These are phyloP conservation scores for Acropora yongei DNA, from an alignment of 64 coral and sea anemone genomes.

Conservation along the genomic window DNA sequence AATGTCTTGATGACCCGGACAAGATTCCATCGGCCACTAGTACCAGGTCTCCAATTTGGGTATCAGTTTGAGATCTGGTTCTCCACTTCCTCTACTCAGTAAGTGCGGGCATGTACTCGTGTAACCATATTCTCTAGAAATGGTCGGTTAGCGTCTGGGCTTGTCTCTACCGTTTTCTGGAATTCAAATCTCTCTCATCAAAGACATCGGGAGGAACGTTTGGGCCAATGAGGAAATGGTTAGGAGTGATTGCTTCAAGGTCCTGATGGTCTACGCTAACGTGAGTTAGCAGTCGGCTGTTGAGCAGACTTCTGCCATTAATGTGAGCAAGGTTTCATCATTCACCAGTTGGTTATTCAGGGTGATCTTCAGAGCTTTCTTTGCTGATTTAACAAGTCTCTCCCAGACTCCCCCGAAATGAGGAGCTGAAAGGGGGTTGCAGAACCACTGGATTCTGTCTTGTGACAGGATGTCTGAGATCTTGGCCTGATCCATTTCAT, in stretches of 20 bases:
- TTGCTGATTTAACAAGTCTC: constrained; percentile 38
- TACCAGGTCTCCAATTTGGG: constrained; percentile 23
- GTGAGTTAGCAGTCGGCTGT: constrained; percentile 57
- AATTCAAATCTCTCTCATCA: constrained; percentile 35
- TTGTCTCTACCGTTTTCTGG: constrained; percentile 58
- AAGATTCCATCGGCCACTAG: constrained; percentile 25
- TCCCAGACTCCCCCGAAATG: background rate
- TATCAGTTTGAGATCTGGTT: constrained; percentile 12
- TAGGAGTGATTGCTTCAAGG: constrained; percentile 61
- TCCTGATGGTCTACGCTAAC: constrained; percentile 51
- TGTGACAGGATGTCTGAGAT: constrained; percentile 14
- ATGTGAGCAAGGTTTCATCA: constrained; percentile 57
- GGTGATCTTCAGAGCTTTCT: constrained; percentile 53
- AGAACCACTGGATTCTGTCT: constrained; percentile 42
- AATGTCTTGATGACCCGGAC: constrained; percentile 3
- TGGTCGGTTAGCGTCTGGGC: background rate
- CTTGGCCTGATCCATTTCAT: constrained; percentile 18
- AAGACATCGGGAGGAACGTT: constrained; percentile 46
- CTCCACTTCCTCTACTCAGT: background rate
- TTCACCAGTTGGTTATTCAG: constrained; percentile 12
- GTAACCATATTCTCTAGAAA: background rate
- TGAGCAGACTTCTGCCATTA: constrained; percentile 48
- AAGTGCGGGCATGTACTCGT: constrained; percentile 9
- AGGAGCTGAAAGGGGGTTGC: constrained; percentile 43
- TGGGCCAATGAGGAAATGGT: constrained; percentile 65